Base-by-base conservation (phyloP, 2,113 vertebrate genomes). In the Grammomys dolichurus region DNA sequence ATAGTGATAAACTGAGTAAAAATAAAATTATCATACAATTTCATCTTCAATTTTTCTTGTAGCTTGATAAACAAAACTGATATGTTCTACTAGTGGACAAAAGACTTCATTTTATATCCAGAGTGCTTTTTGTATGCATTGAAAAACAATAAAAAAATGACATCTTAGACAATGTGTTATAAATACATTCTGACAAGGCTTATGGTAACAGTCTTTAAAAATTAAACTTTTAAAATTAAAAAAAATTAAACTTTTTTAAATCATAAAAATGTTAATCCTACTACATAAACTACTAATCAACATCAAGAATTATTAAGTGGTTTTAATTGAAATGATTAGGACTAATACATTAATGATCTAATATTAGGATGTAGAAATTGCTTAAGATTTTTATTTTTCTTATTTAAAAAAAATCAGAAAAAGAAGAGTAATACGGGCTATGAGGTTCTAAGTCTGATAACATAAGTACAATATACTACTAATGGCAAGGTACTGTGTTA, bases 121-220 rank as follows among this genome's bases (percentile, higher is more conserved):
- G 54, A 82, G 19, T 91, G 91, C 20, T 67, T 75, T 94, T 89
- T 77, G 36, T 87, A 22, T 70, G 19, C 40, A 54, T 89, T 95
- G 43, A 95, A 77, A 75, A 92, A 31, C 31, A 90, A 75, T 51
- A 1, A 26, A 78, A 90, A 92, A 78, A 80, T 82, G 0, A 33
- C 28, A 33, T 76, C 31, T 40, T 93, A 16, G 78, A 73, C 72
- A 87, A 31, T 26, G 28, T 24, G 46, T 92, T 96, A 82, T 43
- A 91, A 85, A 58, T 56, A 88, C 22, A 90, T 85, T 93, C 77
- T 60, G 54, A 56, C 93, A 87, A 84, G 7, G 0, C 28, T 85
- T 88, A 63, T 77, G 90, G 36, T 91, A 51, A 87, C 8, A 91
- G 90, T 70, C 51, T 86, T 92, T 93, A 92, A 70, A 93, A 77